phyloP scores from a whole-genome alignment of 2,888 invertebrate species.

The Diplolepis rosae region DNA sequence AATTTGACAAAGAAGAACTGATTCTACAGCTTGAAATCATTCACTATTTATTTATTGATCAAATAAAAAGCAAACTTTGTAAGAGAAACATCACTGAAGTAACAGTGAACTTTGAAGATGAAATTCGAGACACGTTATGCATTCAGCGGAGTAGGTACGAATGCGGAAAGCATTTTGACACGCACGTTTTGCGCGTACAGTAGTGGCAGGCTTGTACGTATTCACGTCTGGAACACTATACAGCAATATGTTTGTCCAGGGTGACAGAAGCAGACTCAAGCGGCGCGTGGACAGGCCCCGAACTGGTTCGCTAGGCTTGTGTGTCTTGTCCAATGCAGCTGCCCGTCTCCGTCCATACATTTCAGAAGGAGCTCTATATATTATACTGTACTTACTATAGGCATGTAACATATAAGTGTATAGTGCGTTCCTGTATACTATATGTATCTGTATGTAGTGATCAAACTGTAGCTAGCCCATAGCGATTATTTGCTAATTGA shows the following conservation, averaged over 20 bases:
- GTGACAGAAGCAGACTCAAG: slow-evolving; percentile 27
- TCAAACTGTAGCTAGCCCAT: neutral
- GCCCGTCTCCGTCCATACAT: neutral
- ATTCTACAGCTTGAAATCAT: too few relatives aligned
- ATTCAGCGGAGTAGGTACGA: neutral
- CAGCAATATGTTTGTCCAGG: slow-evolving; percentile 18
- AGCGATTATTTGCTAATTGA: slow-evolving; percentile 24
- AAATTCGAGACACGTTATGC: too few relatives aligned
- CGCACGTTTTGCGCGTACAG: neutral
- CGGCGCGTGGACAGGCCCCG: slow-evolving; percentile 24
- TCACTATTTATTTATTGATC: too few relatives aligned
- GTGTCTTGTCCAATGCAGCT: slow-evolving; percentile 17
- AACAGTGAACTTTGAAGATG: too few relatives aligned
- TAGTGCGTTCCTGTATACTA: neutral
- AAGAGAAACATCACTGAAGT: too few relatives aligned
- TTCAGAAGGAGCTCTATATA: neutral
- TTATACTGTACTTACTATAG: neutral
- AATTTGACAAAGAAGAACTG: too few relatives aligned
- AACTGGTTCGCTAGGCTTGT: slow-evolving; percentile 21
- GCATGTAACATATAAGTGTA: neutral
- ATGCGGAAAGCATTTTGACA: slow-evolving; percentile 10
- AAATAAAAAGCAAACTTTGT: too few relatives aligned
- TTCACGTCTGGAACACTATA: neutral
- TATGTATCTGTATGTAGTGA: neutral
- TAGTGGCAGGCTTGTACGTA: neutral